Conservation (phyloP, 2,888 invertebrate genomes). For the Nymphalis urticae region DNA sequence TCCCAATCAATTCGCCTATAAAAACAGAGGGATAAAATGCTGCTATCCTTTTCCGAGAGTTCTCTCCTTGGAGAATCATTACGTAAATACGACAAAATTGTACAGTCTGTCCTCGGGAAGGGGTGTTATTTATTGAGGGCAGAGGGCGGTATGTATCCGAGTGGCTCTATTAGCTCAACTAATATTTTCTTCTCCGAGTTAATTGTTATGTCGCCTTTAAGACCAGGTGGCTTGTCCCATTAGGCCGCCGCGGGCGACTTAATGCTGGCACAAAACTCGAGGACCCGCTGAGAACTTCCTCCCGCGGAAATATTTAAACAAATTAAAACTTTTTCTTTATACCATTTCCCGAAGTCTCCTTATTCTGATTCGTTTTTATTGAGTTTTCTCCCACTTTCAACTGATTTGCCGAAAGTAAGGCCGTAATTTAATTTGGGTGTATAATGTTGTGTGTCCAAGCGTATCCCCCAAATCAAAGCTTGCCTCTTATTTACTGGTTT, state of each 20-base stretch:
- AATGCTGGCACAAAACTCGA: slow-evolving; percentile 70
- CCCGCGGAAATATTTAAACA: slow-evolving; percentile 77
- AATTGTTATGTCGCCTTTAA: slow-evolving; percentile 80
- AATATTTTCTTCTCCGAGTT: slow-evolving; percentile 79
- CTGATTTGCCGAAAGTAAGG: slow-evolving; percentile 45
- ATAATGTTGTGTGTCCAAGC: slow-evolving; percentile 41
- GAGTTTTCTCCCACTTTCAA: slow-evolving; percentile 54
- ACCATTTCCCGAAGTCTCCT: slow-evolving; percentile 62
- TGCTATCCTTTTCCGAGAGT: slow-evolving; percentile 55
- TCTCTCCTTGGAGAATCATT: slow-evolving; percentile 67
- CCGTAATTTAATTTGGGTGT: slow-evolving; percentile 44
- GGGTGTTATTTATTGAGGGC: slow-evolving; percentile 76
- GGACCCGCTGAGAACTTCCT: slow-evolving; percentile 58
- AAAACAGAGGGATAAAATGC: slow-evolving; percentile 64
- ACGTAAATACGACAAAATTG: slow-evolving; percentile 76
- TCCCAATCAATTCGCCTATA: slow-evolving; percentile 75
- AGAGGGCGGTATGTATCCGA: slow-evolving; percentile 72
- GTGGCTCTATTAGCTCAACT: slow-evolving; percentile 77
- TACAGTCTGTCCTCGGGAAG: slow-evolving; percentile 61
- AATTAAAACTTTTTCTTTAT: slow-evolving; percentile 79
- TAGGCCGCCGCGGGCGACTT: slow-evolving; percentile 68
- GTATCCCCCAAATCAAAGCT: slow-evolving; percentile 28
- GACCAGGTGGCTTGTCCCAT: slow-evolving; percentile 78
- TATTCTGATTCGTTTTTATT: slow-evolving; percentile 66
- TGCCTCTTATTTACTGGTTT: slow-evolving; percentile 14